Percentiles rank a stretch among this genome's conserved stretches.
phyloP scores from a whole-genome alignment of 2,888 invertebrate genomes.

The Griposia aprilina region DNA sequence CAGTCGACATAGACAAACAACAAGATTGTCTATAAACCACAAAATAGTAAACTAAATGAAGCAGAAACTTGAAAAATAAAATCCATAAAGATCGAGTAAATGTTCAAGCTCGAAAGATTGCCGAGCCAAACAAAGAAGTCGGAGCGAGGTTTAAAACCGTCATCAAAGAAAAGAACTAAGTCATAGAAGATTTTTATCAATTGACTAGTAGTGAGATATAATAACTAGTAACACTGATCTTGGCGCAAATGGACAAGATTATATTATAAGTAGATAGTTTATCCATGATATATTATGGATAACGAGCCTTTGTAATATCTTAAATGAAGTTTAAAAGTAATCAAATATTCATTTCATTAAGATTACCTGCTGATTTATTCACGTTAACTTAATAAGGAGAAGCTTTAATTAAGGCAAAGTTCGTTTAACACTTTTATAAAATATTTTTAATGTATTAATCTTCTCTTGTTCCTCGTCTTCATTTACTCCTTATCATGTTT shows the following conservation, averaged over 20 bases:
- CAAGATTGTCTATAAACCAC: background rate
- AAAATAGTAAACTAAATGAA: slow-evolving; percentile 27
- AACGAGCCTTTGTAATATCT: background rate
- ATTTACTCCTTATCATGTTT: slow-evolving; percentile 23
- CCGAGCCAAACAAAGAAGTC: slow-evolving; percentile 45
- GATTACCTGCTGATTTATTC: slow-evolving; percentile 37
- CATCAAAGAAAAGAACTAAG: slow-evolving; percentile 40
- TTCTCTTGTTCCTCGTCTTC: slow-evolving; percentile 2
- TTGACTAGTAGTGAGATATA: slow-evolving; percentile 24
- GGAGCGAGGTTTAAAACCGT: slow-evolving; percentile 29
- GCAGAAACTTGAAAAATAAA: slow-evolving; percentile 45
- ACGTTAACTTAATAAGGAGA: slow-evolving; percentile 25
- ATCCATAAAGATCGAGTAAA: slow-evolving; percentile 29
- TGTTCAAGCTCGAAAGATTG: slow-evolving; percentile 44
- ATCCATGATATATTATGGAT: background rate
- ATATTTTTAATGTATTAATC: slow-evolving; percentile 33
- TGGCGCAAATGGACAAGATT: background rate
- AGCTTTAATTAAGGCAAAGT: slow-evolving; percentile 22
- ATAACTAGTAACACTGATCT: background rate
- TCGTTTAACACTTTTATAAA: slow-evolving; percentile 1
- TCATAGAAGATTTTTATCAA: slow-evolving; percentile 35
- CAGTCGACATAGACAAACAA: too few species aligned
- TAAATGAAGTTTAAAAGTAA: slow-evolving; percentile 16
- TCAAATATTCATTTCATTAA: slow-evolving; percentile 32
- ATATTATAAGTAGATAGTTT: background rate